Evolutionary conservation across 2,888 invertebrate genomes (phyloP).

Genomic region (Callosobruchus maculatus): DNA sequence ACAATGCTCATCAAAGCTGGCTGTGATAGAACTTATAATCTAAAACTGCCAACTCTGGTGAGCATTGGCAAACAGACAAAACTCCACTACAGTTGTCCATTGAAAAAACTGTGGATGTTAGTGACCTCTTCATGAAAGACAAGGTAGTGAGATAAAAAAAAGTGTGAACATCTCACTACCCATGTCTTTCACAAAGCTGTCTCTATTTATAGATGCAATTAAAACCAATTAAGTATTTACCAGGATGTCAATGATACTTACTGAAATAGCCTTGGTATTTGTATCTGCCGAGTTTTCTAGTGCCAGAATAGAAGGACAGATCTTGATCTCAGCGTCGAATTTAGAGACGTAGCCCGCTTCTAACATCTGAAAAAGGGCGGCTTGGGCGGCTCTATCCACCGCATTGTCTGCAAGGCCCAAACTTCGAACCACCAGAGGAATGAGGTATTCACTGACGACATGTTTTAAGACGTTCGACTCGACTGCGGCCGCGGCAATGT

Average conservation of each 20-base stretch:
- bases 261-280: constrained; percentile 51
- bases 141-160: constrained; percentile 89
- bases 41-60: constrained; percentile 67
- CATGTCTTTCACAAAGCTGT: constrained; percentile 89
- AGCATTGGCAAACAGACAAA: constrained; percentile 39
- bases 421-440: constrained; percentile 61
- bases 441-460: constrained; percentile 56
- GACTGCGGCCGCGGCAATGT: constrained; percentile 60
- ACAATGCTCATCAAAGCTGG: constrained; percentile 93
- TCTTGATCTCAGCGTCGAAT: constrained; percentile 59
- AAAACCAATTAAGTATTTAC: neutral
- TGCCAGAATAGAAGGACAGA: constrained; percentile 62
- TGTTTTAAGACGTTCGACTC: constrained; percentile 52
- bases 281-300: constrained; percentile 56
- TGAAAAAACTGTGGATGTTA: constrained; percentile 1
- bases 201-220: constrained; percentile 15
- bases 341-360: constrained; percentile 61
- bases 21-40: constrained; percentile 78
- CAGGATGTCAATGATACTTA: constrained; percentile 45
- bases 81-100: neutral
- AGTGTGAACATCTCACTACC: constrained; percentile 90
- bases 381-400: constrained; percentile 64
- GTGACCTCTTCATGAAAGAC: constrained; percentile 85
- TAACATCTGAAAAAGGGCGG: constrained; percentile 59
- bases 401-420: constrained; percentile 59